These are phyloP conservation scores for Schizothorax lantsangensis DNA, from an alignment of 2,797 vertebrate genomes.

Conservation along the genomic window DNA sequence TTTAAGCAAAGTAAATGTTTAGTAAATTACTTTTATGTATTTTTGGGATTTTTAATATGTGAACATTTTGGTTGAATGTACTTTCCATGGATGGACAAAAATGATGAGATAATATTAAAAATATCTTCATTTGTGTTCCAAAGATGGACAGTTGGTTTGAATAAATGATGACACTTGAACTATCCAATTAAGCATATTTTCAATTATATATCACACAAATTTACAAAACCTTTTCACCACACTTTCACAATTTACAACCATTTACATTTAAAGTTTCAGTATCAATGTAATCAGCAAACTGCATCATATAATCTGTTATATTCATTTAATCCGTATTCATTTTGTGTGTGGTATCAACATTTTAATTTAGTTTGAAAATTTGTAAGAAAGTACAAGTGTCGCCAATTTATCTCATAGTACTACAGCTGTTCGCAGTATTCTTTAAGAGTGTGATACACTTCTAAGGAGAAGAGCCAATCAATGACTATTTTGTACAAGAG, in stretches of 20 bases:
- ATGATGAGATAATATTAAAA: not conserved
- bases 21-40: too few relatives aligned
- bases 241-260: not conserved
- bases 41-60: not conserved
- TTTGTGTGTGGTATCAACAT: not conserved
- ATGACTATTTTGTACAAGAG: conserved; percentile 12
- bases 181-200: not conserved
- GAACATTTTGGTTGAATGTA: not conserved
- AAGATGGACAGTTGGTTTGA: not conserved
- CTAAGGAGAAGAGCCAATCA: not conserved
- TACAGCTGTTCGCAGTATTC: not conserved
- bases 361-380: not conserved
- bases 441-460: not conserved
- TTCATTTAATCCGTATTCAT: not conserved
- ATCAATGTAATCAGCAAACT: not conserved
- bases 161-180: not conserved
- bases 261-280: not conserved
- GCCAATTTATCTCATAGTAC: not conserved
- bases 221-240: not conserved
- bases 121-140: not conserved
- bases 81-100: not conserved
- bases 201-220: not conserved
- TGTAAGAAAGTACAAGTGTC: not conserved
- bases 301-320: not conserved
- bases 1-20: too few relatives aligned